phyloP scores from a whole-genome alignment of 2,888 invertebrate species.

The Syrista parreyssii region DNA sequence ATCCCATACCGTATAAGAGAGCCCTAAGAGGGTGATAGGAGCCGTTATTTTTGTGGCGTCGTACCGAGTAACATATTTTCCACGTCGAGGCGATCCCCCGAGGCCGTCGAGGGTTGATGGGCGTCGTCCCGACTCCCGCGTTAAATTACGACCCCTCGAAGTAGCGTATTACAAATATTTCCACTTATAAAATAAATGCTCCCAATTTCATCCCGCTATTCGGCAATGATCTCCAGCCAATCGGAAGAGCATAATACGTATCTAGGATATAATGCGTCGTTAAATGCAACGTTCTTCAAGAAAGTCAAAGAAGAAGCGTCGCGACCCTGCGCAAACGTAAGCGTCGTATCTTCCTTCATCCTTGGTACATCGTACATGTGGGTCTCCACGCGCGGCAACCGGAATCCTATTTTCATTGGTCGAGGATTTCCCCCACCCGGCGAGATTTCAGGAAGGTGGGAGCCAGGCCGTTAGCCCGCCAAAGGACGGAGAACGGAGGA shows the following conservation, averaged over 20 bases:
- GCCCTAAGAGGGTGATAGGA: neutral
- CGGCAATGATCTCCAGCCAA: neutral
- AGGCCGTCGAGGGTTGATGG: neutral
- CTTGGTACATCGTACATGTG: slow-evolving; percentile 14
- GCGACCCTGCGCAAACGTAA: neutral
- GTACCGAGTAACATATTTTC: neutral
- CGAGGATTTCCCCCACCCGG: slow-evolving; percentile 20
- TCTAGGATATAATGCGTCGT: neutral
- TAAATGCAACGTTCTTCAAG: neutral
- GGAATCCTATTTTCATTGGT: slow-evolving; percentile 41
- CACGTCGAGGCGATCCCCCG: neutral
- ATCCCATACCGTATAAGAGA: neutral
- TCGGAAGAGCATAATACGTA: neutral
- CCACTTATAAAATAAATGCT: neutral
- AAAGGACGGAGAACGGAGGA: slow-evolving; percentile 18
- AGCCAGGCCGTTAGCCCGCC: slow-evolving; percentile 14
- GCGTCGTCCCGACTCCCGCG: neutral
- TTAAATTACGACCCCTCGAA: neutral
- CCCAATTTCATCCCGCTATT: neutral
- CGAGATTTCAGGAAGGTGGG: slow-evolving; percentile 18
- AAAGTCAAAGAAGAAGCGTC: neutral
- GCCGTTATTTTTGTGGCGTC: neutral
- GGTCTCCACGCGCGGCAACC: slow-evolving; percentile 61
- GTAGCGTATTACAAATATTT: neutral
- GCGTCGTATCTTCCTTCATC: neutral